Percentiles rank a stretch among this genome's conserved stretches.
Conservation (phyloP, 2,888 invertebrate species). For the Luperina nickerlii region DNA sequence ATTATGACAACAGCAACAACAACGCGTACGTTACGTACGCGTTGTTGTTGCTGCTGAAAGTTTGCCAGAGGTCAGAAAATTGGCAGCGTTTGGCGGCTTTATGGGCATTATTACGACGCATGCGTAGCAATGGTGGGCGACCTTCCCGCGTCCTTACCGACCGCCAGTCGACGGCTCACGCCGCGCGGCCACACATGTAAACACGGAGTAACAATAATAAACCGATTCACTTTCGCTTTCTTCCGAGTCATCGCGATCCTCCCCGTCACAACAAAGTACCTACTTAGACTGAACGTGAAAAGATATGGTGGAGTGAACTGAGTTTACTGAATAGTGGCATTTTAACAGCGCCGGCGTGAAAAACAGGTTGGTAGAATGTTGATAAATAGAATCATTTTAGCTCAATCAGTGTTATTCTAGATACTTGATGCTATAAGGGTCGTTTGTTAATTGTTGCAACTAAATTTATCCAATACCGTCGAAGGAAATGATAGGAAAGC, state of each 20-base stretch:
- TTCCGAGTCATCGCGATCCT: constrained; percentile 64
- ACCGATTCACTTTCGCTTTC: constrained; percentile 79
- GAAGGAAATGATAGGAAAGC: constrained; percentile 4
- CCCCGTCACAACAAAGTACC: constrained; percentile 37
- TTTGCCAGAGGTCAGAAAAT: constrained; percentile 75
- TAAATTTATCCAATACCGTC: background rate
- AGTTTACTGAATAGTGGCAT: constrained; percentile 63
- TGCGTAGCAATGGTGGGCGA: constrained; percentile 82
- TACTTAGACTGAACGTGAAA: constrained; percentile 67
- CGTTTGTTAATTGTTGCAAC: background rate
- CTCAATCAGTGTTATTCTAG: constrained; percentile 18
- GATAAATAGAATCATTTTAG: constrained; percentile 33
- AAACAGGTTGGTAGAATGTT: constrained; percentile 72
- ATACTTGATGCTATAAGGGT: background rate
- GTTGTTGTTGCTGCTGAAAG: constrained; percentile 55
- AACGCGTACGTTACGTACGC: too few species aligned
- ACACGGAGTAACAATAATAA: constrained; percentile 71
- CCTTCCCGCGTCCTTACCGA: constrained; percentile 87
- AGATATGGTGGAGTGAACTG: constrained; percentile 76
- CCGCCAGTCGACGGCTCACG: constrained; percentile 82
- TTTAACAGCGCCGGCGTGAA: constrained; percentile 60
- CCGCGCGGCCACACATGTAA: constrained; percentile 86
- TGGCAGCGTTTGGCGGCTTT: constrained; percentile 74
- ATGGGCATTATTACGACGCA: constrained; percentile 77
- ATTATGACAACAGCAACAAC: too few species aligned